A percentile compares a stretch with the other conserved stretches of the same genome.
These are phyloP conservation scores for Alentia gelatinosa DNA, from an alignment of 2,888 invertebrate species.

Conservation along the genomic window DNA sequence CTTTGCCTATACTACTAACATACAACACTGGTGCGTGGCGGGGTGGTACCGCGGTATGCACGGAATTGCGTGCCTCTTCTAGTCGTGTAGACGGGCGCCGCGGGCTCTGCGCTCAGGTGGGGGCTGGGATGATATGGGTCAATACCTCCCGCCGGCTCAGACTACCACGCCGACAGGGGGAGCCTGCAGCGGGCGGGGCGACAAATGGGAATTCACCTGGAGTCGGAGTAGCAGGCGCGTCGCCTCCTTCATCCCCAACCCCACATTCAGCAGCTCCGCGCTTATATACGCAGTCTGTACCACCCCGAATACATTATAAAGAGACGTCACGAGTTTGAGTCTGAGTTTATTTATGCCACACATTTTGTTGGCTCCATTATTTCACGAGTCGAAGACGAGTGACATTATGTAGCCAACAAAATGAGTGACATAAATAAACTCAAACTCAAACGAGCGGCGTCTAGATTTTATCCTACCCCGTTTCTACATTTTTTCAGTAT, in stretches of 20 bases:
- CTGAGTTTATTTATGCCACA: too few species aligned
- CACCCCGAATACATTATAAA: too few species aligned
- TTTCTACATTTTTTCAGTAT: too few species aligned
- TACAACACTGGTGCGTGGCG: too few species aligned
- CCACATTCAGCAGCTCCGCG: background rate
- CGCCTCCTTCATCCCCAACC: background rate
- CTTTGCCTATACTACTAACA: background rate
- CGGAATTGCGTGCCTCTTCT: background rate
- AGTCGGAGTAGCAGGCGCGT: background rate
- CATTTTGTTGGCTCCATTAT: too few species aligned
- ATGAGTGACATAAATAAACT: too few species aligned
- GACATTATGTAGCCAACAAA: too few species aligned
- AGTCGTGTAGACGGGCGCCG: background rate
- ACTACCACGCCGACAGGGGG: background rate
- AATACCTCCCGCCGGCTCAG: background rate
- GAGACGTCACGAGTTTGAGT: too few species aligned
- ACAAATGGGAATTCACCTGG: background rate
- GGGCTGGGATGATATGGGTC: background rate
- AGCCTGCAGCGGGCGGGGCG: background rate
- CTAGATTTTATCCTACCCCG: too few species aligned
- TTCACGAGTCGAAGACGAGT: too few species aligned
- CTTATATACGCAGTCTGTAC: background rate
- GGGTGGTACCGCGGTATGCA: constrained; percentile 1
- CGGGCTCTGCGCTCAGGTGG: background rate
- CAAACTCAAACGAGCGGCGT: too few species aligned